Conservation (phyloP, 2,797 vertebrate species). For the Leptatherina wallacei region DNA sequence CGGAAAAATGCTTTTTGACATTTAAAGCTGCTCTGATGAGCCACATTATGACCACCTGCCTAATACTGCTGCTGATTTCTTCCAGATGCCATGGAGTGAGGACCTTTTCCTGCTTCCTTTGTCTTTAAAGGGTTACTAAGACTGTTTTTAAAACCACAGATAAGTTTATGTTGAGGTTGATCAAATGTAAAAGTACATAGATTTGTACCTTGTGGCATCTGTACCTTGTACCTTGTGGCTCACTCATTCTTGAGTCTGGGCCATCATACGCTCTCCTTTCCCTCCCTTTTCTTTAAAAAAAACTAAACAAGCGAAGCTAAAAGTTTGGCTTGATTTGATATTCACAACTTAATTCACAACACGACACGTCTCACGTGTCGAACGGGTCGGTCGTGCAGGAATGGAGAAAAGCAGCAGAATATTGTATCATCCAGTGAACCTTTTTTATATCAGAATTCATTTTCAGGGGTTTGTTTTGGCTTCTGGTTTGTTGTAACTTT, state of each 20-base stretch:
- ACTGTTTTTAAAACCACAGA: neutral
- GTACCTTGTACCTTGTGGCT: conserved; percentile 12
- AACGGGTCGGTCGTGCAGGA: conserved; percentile 28
- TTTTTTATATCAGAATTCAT: conserved; percentile 22
- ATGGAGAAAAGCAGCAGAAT: conserved; percentile 26
- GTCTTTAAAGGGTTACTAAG: neutral
- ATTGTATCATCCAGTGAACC: conserved; percentile 10
- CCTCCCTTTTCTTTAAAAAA: conserved; percentile 11
- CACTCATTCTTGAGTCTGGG: neutral
- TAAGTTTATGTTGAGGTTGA: neutral
- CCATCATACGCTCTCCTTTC: conserved; percentile 29
- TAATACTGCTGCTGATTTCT: neutral
- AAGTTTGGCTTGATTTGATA: conserved; percentile 23
- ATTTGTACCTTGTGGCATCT: conserved; percentile 1
- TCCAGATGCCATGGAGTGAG: neutral
- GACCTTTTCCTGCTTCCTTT: neutral
- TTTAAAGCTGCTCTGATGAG: too few species aligned
- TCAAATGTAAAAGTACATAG: neutral
- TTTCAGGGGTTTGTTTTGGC: conserved; percentile 57
- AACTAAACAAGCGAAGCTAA: too few species aligned
- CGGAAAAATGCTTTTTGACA: too few species aligned
- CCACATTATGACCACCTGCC: neutral
- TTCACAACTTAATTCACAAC: conserved; percentile 19
- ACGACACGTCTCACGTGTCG: conserved; percentile 7
- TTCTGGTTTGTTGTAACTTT: conserved; percentile 19